These are phyloP conservation scores for Danaus chrysippus DNA, from an alignment of 2,888 invertebrate species.

Conservation along the genomic window DNA sequence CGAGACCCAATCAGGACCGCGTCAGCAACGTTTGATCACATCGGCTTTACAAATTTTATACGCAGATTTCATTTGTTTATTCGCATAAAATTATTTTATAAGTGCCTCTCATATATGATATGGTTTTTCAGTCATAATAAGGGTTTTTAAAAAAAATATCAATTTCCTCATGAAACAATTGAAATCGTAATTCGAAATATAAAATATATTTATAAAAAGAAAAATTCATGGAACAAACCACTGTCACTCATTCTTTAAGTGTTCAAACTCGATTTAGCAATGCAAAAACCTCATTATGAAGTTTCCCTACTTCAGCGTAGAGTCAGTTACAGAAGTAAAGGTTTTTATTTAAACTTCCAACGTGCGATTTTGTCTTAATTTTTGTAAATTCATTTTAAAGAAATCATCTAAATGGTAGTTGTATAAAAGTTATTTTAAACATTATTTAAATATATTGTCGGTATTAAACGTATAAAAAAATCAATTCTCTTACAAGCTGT, in stretches of 20 bases:
- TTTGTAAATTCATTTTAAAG: conserved; percentile 3
- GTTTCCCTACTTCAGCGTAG: conserved; percentile 16
- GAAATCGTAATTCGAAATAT: no score
- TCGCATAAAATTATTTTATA: no score
- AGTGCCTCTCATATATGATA: no score
- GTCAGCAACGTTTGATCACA: not conserved
- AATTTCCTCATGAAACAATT: no score
- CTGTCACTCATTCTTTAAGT: conserved; percentile 16
- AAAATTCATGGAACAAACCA: not conserved
- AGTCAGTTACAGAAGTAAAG: conserved; percentile 19
- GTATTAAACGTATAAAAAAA: no score
- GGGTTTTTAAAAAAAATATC: no score
- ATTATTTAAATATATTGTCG: no score
- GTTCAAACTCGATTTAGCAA: conserved; percentile 16
- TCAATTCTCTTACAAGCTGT: no score
- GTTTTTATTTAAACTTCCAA: conserved; percentile 18
- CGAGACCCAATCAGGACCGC: not conserved
- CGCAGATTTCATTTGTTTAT: not conserved
- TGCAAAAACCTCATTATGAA: conserved; percentile 20
- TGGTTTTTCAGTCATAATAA: no score
- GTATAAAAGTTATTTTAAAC: no score
- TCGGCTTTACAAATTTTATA: conserved; percentile 1
- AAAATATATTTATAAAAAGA: not conserved
- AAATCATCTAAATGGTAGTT: not conserved
- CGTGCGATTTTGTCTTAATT: conserved; percentile 3